Evolutionary conservation across 2,888 invertebrate species (phyloP).

Genomic region (Liodrosophila aerea): DNA sequence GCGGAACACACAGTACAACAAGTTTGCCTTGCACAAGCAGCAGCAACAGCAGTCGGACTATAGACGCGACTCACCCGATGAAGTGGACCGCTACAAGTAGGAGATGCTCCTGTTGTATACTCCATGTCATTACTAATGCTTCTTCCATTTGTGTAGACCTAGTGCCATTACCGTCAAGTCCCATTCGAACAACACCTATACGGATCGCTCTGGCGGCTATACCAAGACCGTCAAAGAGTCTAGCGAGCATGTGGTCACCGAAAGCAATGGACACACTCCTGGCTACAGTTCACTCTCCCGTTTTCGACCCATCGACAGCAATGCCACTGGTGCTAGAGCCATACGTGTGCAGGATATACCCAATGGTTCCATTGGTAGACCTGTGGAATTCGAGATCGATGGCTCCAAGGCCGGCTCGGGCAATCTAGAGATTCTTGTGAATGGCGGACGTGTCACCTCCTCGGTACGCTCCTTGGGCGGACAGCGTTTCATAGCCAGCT

Average conservation of each 20-base stretch:
- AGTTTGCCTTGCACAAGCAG: constrained; percentile 82
- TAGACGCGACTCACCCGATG: constrained; percentile 78
- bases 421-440: constrained; percentile 96
- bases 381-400: constrained; percentile 98
- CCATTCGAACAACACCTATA: constrained; percentile 80
- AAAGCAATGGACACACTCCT: constrained; percentile 68
- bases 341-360: constrained; percentile 94
- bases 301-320: constrained; percentile 84
- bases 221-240: constrained; percentile 82
- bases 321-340: constrained; percentile 89
- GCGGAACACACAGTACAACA: constrained; percentile 85
- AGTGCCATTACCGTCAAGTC: constrained; percentile 82
- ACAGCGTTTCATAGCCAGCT: constrained; percentile 94
- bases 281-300: constrained; percentile 79
- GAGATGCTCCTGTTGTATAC: not conserved
- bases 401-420: constrained; percentile 98
- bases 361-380: constrained; percentile 93
- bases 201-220: constrained; percentile 80
- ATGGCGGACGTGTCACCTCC: constrained; percentile 96
- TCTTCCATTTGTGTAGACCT: constrained; percentile 62
- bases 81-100: constrained; percentile 78
- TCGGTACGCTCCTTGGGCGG: constrained; percentile 95
- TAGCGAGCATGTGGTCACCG: constrained; percentile 81
- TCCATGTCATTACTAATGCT: too few relatives aligned
- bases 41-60: constrained; percentile 74